phyloP scores from a whole-genome alignment of 1,140 invertebrate genomes.

The Drosophila ohnishii region DNA sequence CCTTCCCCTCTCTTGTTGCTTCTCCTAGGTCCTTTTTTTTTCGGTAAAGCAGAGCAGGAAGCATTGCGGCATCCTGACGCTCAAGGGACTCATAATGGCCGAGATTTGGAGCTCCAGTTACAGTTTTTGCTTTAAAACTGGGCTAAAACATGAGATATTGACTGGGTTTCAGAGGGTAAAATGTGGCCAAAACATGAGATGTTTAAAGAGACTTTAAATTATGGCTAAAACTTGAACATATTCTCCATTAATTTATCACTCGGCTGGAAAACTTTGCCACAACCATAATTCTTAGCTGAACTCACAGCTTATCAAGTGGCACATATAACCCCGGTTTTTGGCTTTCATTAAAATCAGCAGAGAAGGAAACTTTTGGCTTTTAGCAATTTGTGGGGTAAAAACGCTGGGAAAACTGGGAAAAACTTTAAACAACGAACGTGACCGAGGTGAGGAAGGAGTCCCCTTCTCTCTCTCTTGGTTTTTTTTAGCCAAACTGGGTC shows the following conservation, averaged over 20 bases:
- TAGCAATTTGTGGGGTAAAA: conserved; percentile 34
- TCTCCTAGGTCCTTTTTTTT: neutral
- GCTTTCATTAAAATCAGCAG: conserved; percentile 51
- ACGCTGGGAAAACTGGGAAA: conserved; percentile 23
- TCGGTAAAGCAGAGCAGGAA: conserved; percentile 45
- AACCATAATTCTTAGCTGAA: conserved; percentile 43
- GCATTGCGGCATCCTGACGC: conserved; percentile 53
- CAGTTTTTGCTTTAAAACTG: conserved; percentile 18
- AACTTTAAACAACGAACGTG: conserved; percentile 69
- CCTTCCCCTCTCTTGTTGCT: neutral
- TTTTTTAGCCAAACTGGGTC: conserved; percentile 60
- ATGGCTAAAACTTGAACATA: conserved; percentile 9
- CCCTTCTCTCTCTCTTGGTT: conserved; percentile 23
- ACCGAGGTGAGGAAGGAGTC: conserved; percentile 56
- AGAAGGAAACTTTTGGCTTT: conserved; percentile 38
- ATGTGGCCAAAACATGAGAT: conserved; percentile 5
- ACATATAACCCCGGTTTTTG: conserved; percentile 6
- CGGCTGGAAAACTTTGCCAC: conserved; percentile 16
- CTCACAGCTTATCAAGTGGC: conserved; percentile 47
- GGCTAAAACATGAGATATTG: conserved; percentile 14
- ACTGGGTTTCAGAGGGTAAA: neutral
- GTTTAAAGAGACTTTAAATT: conserved; percentile 20
- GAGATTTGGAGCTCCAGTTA: conserved; percentile 59
- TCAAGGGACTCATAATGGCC: conserved; percentile 64
- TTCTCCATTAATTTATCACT: conserved; percentile 33